Evolutionary conservation across 2,888 invertebrate genomes (phyloP).

Genomic region (Ormyrus pomaceus): DNA sequence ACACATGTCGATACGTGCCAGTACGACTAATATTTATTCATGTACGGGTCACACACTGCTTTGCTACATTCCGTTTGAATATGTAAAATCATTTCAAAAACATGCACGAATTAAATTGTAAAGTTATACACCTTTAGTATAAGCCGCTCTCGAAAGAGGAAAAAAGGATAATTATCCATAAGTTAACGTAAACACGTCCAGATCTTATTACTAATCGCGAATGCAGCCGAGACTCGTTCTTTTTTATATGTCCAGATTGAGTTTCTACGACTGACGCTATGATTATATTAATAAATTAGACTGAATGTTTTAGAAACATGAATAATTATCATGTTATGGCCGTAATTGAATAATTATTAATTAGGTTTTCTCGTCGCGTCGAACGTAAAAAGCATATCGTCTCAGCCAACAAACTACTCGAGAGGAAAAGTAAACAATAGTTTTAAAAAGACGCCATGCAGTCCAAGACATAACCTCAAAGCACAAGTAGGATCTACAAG

Average conservation of each 20-base stretch:
- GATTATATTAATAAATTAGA: no score
- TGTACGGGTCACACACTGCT: slow-evolving; percentile 24
- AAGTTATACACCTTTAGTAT: not conserved
- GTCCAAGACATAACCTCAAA: slow-evolving; percentile 26
- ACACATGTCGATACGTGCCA: slow-evolving; percentile 47
- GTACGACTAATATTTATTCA: slow-evolving; percentile 45
- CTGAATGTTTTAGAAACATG: no score
- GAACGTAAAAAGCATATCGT: no score
- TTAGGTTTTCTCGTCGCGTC: no score
- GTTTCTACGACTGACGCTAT: no score
- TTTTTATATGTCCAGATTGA: not conserved
- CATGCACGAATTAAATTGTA: slow-evolving; percentile 27
- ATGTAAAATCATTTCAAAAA: slow-evolving; percentile 41
- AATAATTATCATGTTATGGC: no score
- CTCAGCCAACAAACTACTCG: no score
- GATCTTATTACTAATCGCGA: not conserved
- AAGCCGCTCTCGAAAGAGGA: not conserved
- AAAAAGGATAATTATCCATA: not conserved
- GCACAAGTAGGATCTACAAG: not conserved
- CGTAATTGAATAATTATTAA: no score
- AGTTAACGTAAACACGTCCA: not conserved
- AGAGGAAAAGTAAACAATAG: not conserved
- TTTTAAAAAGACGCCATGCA: not conserved
- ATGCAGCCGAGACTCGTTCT: not conserved
- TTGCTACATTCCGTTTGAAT: slow-evolving; percentile 45